phyloP scores from a whole-genome alignment of 2,888 invertebrate genomes.

The Stenurella melanura region DNA sequence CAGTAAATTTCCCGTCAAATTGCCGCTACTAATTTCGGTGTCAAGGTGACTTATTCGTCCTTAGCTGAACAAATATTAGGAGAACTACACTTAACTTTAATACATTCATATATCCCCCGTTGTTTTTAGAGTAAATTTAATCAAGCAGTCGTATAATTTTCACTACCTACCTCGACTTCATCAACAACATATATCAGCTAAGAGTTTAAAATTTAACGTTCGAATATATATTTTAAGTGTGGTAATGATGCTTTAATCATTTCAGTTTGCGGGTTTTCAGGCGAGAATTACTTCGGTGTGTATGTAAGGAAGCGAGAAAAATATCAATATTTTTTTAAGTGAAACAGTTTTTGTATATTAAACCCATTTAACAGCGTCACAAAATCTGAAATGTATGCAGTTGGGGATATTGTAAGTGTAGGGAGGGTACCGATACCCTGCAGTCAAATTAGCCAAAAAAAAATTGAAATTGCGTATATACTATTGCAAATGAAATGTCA shows the following conservation, averaged over 20 bases:
- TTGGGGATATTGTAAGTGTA: too few relatives aligned
- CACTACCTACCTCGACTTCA: background rate
- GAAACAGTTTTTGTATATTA: too few relatives aligned
- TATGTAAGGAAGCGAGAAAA: too few relatives aligned
- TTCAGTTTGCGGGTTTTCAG: background rate
- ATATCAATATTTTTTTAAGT: too few relatives aligned
- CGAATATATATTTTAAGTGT: background rate
- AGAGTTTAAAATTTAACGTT: background rate
- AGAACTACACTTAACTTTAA: constrained; percentile 9
- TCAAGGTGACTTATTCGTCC: constrained; percentile 4
- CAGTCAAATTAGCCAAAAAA: too few relatives aligned
- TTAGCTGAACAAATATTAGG: constrained; percentile 10
- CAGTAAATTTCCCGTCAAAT: constrained; percentile 42
- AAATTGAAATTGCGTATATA: too few relatives aligned
- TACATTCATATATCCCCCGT: background rate
- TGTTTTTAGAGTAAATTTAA: background rate
- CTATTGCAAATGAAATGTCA: too few relatives aligned
- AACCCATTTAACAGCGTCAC: too few relatives aligned
- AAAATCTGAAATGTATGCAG: too few relatives aligned
- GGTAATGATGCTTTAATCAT: background rate
- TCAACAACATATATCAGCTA: background rate
- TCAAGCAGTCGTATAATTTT: background rate
- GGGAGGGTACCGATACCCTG: too few relatives aligned
- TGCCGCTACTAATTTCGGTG: constrained; percentile 29
- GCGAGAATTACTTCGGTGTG: background rate